Percentiles rank a stretch among this genome's conserved stretches.
These are phyloP conservation scores for Jaculus jaculus DNA, from an alignment of 2,113 vertebrate species.

Conservation along the genomic window DNA sequence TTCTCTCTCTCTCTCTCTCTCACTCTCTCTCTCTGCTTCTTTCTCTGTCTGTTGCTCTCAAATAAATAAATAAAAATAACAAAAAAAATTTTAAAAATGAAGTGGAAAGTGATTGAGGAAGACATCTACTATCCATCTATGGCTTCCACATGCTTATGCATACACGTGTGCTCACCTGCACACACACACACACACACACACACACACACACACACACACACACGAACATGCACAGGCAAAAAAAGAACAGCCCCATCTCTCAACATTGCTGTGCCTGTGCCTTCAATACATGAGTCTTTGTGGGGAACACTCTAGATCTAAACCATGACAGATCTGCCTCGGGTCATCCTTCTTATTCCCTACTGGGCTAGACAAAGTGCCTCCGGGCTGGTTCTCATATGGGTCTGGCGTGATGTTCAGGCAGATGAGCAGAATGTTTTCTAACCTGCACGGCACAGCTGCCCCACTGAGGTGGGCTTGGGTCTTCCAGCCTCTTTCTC, in stretches of 20 bases:
- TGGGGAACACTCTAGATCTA: not conserved
- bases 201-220: too few species aligned
- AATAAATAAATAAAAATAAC: too few species aligned
- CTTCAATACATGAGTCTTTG: not conserved
- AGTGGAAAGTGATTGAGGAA: too few species aligned
- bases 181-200: too few species aligned
- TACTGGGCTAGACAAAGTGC: not conserved
- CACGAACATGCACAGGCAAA: too few species aligned
- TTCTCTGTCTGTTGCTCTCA: too few species aligned
- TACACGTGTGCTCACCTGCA: too few species aligned
- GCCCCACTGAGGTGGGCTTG: not conserved
- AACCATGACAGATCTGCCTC: not conserved
- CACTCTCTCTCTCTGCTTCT: too few species aligned
- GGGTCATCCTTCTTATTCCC: not conserved
- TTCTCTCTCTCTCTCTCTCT: too few species aligned
- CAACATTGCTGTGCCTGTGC: not conserved
- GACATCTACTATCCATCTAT: too few species aligned
- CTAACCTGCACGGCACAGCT: not conserved
- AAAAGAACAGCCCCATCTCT: not conserved
- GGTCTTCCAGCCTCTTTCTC: not conserved
- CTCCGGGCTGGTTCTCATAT: not conserved
- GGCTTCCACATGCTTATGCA: too few species aligned
- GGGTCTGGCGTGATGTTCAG: not conserved
- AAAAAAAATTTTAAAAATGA: too few species aligned
- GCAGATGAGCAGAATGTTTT: not conserved